Conservation (phyloP, 2,113 vertebrate species). For the Semnornis frantzii region DNA sequence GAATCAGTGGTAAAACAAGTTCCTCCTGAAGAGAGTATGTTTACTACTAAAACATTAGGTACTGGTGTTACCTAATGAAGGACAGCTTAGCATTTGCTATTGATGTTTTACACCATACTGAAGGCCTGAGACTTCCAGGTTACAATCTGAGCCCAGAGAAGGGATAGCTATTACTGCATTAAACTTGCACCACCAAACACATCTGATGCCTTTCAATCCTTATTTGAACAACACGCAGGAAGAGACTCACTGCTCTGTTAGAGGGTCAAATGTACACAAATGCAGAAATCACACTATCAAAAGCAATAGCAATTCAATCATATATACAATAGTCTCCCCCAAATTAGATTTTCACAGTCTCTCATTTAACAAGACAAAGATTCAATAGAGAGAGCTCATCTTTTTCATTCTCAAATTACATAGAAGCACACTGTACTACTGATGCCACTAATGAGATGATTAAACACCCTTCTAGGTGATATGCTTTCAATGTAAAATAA, state of each 20-base stretch:
- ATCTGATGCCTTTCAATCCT: background rate
- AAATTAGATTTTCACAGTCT: conserved; percentile 63
- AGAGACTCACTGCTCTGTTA: background rate
- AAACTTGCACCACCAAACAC: background rate
- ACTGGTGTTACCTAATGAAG: background rate
- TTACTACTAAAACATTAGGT: background rate
- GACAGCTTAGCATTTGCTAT: background rate
- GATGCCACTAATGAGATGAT: conserved; percentile 70
- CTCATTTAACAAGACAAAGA: conserved; percentile 61
- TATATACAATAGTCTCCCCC: conserved; percentile 4
- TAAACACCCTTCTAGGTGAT: conserved; percentile 71
- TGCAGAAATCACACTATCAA: conserved; percentile 16
- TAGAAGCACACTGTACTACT: background rate
- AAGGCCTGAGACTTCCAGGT: background rate
- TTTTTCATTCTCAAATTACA: conserved; percentile 36
- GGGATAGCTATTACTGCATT: background rate
- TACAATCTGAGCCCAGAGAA: background rate
- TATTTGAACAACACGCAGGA: background rate
- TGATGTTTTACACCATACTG: background rate
- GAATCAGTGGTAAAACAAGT: background rate
- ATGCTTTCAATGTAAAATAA: conserved; percentile 69
- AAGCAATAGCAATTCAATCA: conserved; percentile 28
- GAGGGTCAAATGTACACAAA: conserved; percentile 18
- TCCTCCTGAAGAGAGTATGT: background rate
- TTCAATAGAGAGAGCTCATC: conserved; percentile 34